Percentiles rank a stretch among this genome's conserved stretches.
phyloP scores from a whole-genome alignment of 2,113 vertebrate genomes.

The Planiliza haematocheilus region DNA sequence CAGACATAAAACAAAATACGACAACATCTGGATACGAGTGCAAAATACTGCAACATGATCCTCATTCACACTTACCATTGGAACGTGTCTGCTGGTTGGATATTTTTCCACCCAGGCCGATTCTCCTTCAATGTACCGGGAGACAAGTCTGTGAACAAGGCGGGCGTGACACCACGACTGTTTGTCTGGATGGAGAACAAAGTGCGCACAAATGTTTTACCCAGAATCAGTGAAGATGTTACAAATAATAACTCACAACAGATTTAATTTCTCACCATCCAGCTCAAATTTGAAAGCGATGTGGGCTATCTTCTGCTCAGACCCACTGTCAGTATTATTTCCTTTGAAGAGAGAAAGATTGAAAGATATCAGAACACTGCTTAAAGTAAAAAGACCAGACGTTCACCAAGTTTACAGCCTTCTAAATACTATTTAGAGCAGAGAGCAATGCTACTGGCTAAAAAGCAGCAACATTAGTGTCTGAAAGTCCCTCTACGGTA shows the following conservation, averaged over 20 bases:
- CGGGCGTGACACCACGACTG: constrained; percentile 63
- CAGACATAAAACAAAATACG: too few relatives aligned
- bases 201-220: not conserved
- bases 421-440: not conserved
- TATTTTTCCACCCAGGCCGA: constrained; percentile 74
- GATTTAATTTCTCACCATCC: constrained; percentile 70
- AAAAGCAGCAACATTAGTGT: not conserved
- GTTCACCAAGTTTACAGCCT: too few relatives aligned
- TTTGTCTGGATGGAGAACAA: constrained; percentile 57
- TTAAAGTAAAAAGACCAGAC: too few relatives aligned
- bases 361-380: not conserved
- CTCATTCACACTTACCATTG: constrained; percentile 60
- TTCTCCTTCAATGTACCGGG: constrained; percentile 53
- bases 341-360: constrained; percentile 50
- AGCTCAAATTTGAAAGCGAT: constrained; percentile 71
- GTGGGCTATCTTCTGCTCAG: constrained; percentile 62
- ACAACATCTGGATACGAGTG: too few relatives aligned
- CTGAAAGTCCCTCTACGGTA: not conserved
- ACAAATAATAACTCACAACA: not conserved
- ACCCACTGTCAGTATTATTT: constrained; percentile 21
- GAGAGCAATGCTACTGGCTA: not conserved
- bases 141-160: constrained; percentile 80
- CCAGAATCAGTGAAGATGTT: not conserved
- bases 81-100: constrained; percentile 69
- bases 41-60: too few relatives aligned